These are phyloP conservation scores for Falcaria lacertinaria DNA, from an alignment of 2,888 invertebrate species.

Conservation along the genomic window DNA sequence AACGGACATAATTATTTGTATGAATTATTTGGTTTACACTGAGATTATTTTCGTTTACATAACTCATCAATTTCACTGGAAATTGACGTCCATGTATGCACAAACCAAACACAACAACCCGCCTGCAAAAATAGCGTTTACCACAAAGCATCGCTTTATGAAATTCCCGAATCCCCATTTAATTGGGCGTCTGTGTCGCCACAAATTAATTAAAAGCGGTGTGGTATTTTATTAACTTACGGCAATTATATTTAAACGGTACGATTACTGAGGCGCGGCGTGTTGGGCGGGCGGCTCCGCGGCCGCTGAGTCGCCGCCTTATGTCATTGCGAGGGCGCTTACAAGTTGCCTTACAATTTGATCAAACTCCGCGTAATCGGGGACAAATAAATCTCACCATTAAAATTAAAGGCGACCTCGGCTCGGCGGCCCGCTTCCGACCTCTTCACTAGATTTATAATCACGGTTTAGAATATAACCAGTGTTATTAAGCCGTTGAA, in stretches of 20 bases:
- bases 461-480: constrained; percentile 54
- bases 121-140: constrained; percentile 40
- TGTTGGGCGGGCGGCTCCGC: constrained; percentile 19
- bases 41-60: constrained; percentile 14
- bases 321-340: constrained; percentile 46
- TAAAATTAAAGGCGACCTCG: constrained; percentile 63
- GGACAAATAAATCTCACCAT: constrained; percentile 70
- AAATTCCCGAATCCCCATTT: constrained; percentile 60
- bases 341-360: constrained; percentile 52
- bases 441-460: constrained; percentile 69
- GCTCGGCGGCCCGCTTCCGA: constrained; percentile 52
- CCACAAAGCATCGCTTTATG: constrained; percentile 44
- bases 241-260: constrained; percentile 71
- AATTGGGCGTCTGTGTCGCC: constrained; percentile 61
- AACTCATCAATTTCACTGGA: constrained; percentile 21
- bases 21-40: constrained; percentile 10
- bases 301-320: constrained; percentile 35
- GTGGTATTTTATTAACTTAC: constrained; percentile 72
- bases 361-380: constrained; percentile 64
- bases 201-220: constrained; percentile 71
- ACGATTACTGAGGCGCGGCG: constrained; percentile 44
- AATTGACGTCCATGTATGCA: constrained; percentile 31
- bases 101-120: constrained; percentile 40
- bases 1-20: constrained; percentile 5
- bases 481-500: constrained; percentile 44